Percentiles rank a stretch among this genome's conserved stretches.
Evolutionary conservation across 2,888 invertebrate genomes (phyloP).

Genomic region (Caenorhabditis japonica): DNA sequence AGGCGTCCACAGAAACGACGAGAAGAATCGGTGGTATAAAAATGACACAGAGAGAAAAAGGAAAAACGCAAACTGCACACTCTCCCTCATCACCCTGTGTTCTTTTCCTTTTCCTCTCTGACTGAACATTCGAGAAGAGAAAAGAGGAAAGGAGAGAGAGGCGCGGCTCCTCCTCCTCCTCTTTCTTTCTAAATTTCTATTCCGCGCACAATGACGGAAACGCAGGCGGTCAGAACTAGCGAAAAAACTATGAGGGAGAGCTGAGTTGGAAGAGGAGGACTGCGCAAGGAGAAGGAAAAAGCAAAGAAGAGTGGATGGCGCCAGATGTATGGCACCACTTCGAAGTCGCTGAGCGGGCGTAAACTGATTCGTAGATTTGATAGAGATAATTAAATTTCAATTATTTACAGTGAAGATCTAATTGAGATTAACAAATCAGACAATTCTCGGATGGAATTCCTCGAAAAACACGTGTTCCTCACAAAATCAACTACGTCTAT

Average conservation of each 20-base stretch:
- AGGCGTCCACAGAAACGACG: slow-evolving; percentile 35
- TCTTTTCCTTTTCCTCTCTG: not conserved
- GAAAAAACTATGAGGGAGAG: slow-evolving; percentile 6
- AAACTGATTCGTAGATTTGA: too few relatives aligned
- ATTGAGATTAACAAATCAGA: too few relatives aligned
- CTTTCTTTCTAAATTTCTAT: too few relatives aligned
- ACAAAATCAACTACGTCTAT: too few relatives aligned
- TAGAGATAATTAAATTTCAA: too few relatives aligned
- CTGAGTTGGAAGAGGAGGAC: not conserved
- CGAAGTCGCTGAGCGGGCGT: too few relatives aligned
- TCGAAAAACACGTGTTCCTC: too few relatives aligned
- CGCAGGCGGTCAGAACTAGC: slow-evolving; percentile 5
- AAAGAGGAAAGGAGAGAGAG: not conserved
- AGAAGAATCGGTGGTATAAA: slow-evolving; percentile 16
- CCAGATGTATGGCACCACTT: slow-evolving; percentile 10
- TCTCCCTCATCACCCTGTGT: slow-evolving; percentile 12
- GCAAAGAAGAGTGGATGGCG: not conserved
- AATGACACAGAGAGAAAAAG: slow-evolving; percentile 9
- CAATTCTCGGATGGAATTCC: too few relatives aligned
- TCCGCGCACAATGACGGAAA: too few relatives aligned
- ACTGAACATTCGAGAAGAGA: slow-evolving; percentile 2
- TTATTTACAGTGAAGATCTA: too few relatives aligned
- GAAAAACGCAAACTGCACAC: slow-evolving; percentile 26
- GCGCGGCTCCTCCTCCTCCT: not conserved
- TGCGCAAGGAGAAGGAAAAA: too few relatives aligned